Percentiles rank a stretch among this genome's conserved stretches.
Conservation (phyloP, 2,113 vertebrate species). For the Pica pica region DNA sequence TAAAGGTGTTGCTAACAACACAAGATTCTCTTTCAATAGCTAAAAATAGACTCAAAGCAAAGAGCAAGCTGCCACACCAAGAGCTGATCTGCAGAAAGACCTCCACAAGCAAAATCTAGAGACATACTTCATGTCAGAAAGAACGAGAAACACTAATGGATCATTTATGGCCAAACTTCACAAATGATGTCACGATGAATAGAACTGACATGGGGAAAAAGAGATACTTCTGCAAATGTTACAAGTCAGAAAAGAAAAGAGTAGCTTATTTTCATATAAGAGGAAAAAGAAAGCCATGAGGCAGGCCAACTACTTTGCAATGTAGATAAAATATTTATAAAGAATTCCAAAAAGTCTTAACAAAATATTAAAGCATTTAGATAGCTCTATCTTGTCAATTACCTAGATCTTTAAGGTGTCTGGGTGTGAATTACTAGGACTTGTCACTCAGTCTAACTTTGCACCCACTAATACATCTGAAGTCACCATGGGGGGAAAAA, state of each 20-base stretch:
- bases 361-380: neutral
- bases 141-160: neutral
- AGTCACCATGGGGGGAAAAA: neutral
- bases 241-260: neutral
- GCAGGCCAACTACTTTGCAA: neutral
- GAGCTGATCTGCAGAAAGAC: neutral
- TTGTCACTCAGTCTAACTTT: neutral
- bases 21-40: neutral
- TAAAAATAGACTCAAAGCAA: neutral
- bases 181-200: neutral
- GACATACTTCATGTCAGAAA: neutral
- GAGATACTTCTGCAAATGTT: neutral
- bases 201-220: neutral
- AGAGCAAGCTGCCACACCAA: neutral
- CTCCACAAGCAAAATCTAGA: neutral
- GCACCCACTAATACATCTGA: neutral
- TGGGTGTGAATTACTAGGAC: neutral
- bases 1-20: neutral
- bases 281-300: neutral
- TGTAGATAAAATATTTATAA: neutral
- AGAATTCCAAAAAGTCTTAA: neutral
- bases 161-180: neutral
- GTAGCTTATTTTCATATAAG: neutral
- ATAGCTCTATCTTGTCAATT: neutral
- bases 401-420: neutral